Base-by-base conservation (phyloP, 2,888 invertebrate genomes). In the Clanis bilineata region DNA sequence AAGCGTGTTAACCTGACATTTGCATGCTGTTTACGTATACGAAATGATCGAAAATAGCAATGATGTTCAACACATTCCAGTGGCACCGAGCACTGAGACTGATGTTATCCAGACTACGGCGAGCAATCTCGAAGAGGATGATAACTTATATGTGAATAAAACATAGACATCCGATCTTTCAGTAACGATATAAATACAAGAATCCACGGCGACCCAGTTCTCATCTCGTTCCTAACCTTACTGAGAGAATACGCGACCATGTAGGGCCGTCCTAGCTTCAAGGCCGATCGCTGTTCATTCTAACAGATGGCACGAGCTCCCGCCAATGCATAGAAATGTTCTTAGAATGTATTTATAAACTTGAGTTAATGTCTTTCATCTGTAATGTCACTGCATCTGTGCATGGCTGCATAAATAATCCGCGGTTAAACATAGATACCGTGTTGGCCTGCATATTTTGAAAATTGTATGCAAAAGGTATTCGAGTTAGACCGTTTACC, bases 271-370 rank as follows among this genome's bases (percentile, higher is more conserved):
- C 73, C 68, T 74, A 73, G 72, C 64, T 32, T 41, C 74, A 79
- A 81, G 80, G 80, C 72, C 76, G 67, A 58, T 60, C 58, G 65
- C 69, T 69, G 68, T 69, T 64, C 69, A 70, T 67, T 59, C 65
- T 67, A 68, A 72, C 77, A 80, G 77, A 80, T 85, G 83, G 79
- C 80, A 76, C 76, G 71, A 72, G 69, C 51, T 73, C 73, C 74
- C 66, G 71, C 71, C 70, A 23, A 18, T 23, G 51, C 39, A 51
- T 51, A 58, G 51, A 77, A 78, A 75, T 74, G 73, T 69, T 69
- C 71, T 58, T 41, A 67, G 72, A 66, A 62, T 32, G 59, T 88
- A 87, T 86, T 82, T 83, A 83, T 86, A 88, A 81, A 73, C 59
- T 69, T 85, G 86, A 88, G 88, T 88, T 80, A 82, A 76, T 62